phyloP scores from a whole-genome alignment of 2,888 invertebrate species.

The Clistopyga incitator region DNA sequence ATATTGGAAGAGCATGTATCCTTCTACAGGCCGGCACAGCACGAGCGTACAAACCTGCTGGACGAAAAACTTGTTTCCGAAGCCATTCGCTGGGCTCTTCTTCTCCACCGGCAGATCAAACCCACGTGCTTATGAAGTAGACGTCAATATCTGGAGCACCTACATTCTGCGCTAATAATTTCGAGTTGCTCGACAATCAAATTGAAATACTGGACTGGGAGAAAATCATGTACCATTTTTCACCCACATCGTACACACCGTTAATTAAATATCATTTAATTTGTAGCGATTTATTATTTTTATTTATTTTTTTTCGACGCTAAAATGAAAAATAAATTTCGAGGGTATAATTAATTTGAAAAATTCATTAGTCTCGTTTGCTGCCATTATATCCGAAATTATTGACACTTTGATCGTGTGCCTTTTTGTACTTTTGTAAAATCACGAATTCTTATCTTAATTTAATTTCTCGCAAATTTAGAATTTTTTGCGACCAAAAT shows the following conservation, averaged over 20 bases:
- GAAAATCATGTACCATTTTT: too few relatives aligned
- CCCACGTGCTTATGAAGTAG: constrained; percentile 33
- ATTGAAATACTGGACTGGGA: background rate
- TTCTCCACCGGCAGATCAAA: constrained; percentile 23
- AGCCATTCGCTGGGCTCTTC: constrained; percentile 34
- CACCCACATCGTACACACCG: background rate
- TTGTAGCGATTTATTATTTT: too few relatives aligned
- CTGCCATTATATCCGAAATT: background rate
- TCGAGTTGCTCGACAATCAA: constrained; percentile 13
- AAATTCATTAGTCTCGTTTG: background rate
- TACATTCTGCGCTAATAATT: constrained; percentile 47
- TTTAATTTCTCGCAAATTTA: too few relatives aligned
- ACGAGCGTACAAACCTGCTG: constrained; percentile 50
- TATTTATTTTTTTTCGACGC: too few relatives aligned
- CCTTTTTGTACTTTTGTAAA: background rate
- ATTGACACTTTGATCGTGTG: background rate
- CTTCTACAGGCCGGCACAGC: constrained; percentile 30
- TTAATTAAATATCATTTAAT: background rate
- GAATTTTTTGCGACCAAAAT: too few relatives aligned
- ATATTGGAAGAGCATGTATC: constrained; percentile 35
- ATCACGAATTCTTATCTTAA: background rate
- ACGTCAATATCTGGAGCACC: constrained; percentile 54
- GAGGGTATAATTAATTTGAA: background rate
- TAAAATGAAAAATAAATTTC: background rate
- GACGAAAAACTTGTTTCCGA: constrained; percentile 57